phyloP scores from a whole-genome alignment of 1,140 invertebrate genomes.

The Rhyzopertha dominica region DNA sequence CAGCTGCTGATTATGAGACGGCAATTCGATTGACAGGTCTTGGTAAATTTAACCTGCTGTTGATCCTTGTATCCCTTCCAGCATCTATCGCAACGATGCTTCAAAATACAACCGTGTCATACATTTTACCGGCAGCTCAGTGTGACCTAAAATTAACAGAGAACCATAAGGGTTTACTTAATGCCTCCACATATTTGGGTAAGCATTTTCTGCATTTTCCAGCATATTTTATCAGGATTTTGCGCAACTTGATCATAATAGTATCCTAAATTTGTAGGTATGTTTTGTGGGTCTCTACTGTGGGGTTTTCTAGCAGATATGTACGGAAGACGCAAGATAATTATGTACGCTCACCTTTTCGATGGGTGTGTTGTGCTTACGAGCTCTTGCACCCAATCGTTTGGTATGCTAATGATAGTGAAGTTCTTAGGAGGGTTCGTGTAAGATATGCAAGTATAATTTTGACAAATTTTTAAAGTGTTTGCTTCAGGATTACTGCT shows the following conservation, averaged over 20 bases:
- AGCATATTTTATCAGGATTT: too few relatives aligned
- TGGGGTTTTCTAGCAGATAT: constrained; percentile 81
- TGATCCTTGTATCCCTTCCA: constrained; percentile 59
- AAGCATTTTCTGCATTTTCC: constrained; percentile 22
- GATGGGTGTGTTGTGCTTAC: constrained; percentile 63
- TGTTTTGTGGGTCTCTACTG: constrained; percentile 72
- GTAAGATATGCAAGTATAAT: constrained; percentile 52
- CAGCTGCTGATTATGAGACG: constrained; percentile 46
- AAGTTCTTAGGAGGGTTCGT: constrained; percentile 72
- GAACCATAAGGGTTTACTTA: constrained; percentile 63
- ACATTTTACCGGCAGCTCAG: constrained; percentile 63
- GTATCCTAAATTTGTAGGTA: constrained; percentile 59
- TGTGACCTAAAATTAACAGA: constrained; percentile 63
- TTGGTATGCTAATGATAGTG: constrained; percentile 62
- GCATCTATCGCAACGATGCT: constrained; percentile 59
- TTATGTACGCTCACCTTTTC: constrained; percentile 66
- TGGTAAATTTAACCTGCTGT: constrained; percentile 60
- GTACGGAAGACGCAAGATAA: constrained; percentile 62
- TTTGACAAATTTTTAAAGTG: neutral
- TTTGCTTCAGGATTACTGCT: constrained; percentile 59
- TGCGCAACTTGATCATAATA: too few relatives aligned
- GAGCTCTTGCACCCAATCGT: constrained; percentile 65
- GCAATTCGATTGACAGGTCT: constrained; percentile 47
- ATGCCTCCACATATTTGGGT: constrained; percentile 63
- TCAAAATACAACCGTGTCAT: constrained; percentile 60